Conservation (phyloP, 2,888 invertebrate genomes). For the Callinectes sapidus region DNA sequence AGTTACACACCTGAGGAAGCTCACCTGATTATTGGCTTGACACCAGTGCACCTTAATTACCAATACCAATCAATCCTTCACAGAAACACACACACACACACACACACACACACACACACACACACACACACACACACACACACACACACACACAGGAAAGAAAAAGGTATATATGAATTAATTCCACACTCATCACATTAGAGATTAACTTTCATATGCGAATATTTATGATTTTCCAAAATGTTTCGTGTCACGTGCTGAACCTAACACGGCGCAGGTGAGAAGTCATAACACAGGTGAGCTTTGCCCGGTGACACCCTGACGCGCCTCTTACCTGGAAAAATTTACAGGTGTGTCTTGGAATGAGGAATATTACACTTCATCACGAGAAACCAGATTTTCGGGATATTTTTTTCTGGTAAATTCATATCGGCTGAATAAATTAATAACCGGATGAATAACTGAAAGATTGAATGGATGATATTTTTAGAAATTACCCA, state of each 20-base stretch:
- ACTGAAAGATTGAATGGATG: no score
- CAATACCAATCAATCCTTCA: background rate
- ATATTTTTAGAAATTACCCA: no score
- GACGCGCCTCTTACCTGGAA: background rate
- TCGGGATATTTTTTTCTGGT: no score
- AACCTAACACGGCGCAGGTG: background rate
- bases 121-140: conserved; percentile 3
- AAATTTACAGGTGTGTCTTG: background rate
- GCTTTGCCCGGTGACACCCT: background rate
- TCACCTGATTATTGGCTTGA: background rate
- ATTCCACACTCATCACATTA: background rate
- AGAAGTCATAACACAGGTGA: background rate
- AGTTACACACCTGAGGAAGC: background rate
- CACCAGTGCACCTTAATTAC: background rate
- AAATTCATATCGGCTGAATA: no score
- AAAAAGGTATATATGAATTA: background rate
- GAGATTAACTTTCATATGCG: background rate
- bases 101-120: conserved; percentile 5
- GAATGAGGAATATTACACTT: background rate
- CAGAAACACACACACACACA: background rate
- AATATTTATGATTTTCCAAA: background rate
- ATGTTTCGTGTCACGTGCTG: background rate
- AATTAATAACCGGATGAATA: no score
- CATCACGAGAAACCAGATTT: background rate
- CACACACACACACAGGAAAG: background rate